phyloP scores from a whole-genome alignment of 2,888 invertebrate species.

The Minunthozetes semirufus region DNA sequence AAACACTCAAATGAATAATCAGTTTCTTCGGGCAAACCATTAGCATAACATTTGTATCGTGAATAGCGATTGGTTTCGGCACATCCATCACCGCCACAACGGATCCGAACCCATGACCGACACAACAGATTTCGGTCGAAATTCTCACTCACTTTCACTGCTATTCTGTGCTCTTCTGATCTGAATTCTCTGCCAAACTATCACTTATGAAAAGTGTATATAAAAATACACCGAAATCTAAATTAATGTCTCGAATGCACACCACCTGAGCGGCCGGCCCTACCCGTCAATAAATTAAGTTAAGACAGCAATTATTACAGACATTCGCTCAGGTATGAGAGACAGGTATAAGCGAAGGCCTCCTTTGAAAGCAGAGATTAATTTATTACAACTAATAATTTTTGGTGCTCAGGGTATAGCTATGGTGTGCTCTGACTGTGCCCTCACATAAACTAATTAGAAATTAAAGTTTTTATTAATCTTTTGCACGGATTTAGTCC shows the following conservation, averaged over 20 bases:
- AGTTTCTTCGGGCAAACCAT: neutral
- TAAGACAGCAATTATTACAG: neutral
- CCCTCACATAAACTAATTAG: no score
- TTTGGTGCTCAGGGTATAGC: no score
- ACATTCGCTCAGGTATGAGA: neutral
- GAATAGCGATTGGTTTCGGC: constrained; percentile 16
- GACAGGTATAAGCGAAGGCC: neutral
- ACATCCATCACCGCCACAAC: neutral
- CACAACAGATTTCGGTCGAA: neutral
- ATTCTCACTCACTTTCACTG: neutral
- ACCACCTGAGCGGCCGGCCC: neutral
- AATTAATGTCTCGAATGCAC: neutral
- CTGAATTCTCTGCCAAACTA: no score
- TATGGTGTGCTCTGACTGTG: no score
- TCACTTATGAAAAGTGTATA: no score
- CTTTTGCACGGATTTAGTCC: no score
- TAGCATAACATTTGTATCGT: neutral
- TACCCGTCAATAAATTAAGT: constrained; percentile 3
- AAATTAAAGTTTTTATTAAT: no score
- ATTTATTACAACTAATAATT: constrained; percentile 1
- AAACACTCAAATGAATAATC: constrained; percentile 4
- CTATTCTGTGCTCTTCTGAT: neutral
- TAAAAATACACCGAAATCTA: neutral
- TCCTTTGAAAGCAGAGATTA: neutral
- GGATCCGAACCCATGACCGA: neutral